A percentile compares a stretch with the other conserved stretches of the same genome.
Evolutionary conservation across 1,140 invertebrate genomes (phyloP).

Genomic region (Samia ricini): DNA sequence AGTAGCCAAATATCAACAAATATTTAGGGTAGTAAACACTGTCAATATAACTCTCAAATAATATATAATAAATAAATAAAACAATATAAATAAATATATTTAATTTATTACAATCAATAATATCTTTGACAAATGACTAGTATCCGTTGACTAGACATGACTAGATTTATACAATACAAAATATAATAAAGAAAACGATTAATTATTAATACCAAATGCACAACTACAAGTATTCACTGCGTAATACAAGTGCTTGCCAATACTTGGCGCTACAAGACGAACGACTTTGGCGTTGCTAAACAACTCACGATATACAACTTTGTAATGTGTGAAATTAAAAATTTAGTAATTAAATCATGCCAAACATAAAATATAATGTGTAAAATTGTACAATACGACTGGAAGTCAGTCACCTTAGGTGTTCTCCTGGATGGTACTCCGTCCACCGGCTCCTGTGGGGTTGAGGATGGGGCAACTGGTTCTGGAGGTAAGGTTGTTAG

Average conservation of each 20-base stretch:
- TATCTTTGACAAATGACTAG: conserved; percentile 34
- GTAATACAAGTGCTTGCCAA: conserved; percentile 43
- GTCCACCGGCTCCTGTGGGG: conserved; percentile 59
- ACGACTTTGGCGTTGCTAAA: conserved; percentile 52
- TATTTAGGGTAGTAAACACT: conserved; percentile 28
- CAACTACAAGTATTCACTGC: conserved; percentile 22
- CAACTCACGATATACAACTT: conserved; percentile 60
- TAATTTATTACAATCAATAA: conserved; percentile 59
- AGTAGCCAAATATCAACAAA: conserved; percentile 47
- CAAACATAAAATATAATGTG: conserved; percentile 72
- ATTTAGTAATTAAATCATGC: conserved; percentile 73
- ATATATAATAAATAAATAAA: conserved; percentile 53
- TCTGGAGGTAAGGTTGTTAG: conserved; percentile 61
- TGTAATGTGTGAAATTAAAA: conserved; percentile 68
- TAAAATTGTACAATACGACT: conserved; percentile 74
- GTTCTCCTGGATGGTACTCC: conserved; percentile 41
- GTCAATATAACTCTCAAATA: conserved; percentile 21
- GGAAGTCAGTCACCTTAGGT: conserved; percentile 71
- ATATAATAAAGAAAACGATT: conserved; percentile 24
- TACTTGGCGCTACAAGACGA: conserved; percentile 72
- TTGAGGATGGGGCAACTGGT: conserved; percentile 45
- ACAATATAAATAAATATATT: conserved; percentile 50
- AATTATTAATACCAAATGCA: conserved; percentile 33
- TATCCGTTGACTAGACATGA: conserved; percentile 62
- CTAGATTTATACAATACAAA: conserved; percentile 58